Base-by-base conservation (phyloP, 2,113 vertebrate species). In the Psilopogon haemacephalus region DNA sequence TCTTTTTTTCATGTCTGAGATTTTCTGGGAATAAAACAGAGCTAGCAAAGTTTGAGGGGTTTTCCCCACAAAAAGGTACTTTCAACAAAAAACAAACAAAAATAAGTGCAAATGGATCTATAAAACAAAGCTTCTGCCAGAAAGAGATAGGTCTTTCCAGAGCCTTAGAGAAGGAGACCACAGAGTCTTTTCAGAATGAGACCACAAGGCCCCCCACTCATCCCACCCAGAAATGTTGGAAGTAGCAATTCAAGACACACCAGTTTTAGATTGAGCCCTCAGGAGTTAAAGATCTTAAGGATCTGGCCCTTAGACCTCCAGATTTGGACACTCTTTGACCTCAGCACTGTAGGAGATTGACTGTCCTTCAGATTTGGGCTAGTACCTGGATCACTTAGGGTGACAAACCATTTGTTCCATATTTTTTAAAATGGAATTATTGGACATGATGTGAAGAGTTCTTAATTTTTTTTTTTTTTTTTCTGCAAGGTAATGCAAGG, bases 21-120 rank as follows among this genome's bases (percentile, higher is more conserved):
- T 72, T 72, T 62, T 38, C 20, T 3, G 48, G 23, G 48, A 24
- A 24, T 50, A 50, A 20, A 50, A 38, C 8, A 54, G 3, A 12
- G 19, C 11, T 24, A 13, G 3, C 9, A 24, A 46, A 32, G 2
- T 37, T 32, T 67, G 1, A 3, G 9, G 11, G 0, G 0, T 6
- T 70, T 55, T 6, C 14, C 16, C 4, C 18, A 15, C 5, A 20
- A 15, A 85, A 79, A 37, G 2, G 3, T 15, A 11, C 5, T 60
- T 52, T 12, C 11, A 46, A 58, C 18, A 63, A 59, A 78, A n/a
- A n/a, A n/a, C n/a, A n/a, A 54, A 0, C 0, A 24, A 50, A 30
- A 1, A 30, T 64, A 59, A 59, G 2, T 16, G 30, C 24, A 60
- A 62, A 44, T 20, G 2, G 11, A 54, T 67, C 10, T 1, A n/a